Base-by-base conservation (phyloP, 1,140 invertebrate genomes). In the Zaprionus camerounensis region DNA sequence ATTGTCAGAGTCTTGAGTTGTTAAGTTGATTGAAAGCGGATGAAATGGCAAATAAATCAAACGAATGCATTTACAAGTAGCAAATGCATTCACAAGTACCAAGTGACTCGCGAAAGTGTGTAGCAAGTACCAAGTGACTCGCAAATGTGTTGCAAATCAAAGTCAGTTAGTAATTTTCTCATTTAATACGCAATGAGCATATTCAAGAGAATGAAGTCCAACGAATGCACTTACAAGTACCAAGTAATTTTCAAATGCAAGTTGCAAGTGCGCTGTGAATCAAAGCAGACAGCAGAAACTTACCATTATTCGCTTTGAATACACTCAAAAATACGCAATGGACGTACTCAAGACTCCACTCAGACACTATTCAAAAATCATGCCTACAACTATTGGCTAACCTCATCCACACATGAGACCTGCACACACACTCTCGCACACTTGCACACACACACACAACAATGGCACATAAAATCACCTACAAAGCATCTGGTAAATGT, bases 391-490 rank as follows among this genome's bases (percentile, higher is more conserved):
- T 20, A 22, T 51, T 51, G 46, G 46, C 20, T 24, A 51, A 51
- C 46, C 51, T 15, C 71, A 73, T 62, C 36, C 55, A 70, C 66
- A 68, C 57, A 72, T 65, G 62, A 55, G 31, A 44, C 53, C 61
- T 31, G 12, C 28, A 17, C 28, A 17, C 41, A 46, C 9, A 31
- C 9, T 67, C 65, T 34, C 59, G 2, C 53, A 22, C 22, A 15
- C 20, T 20, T 1, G 20, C 17, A n/a, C 38, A 41, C 55, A 26
- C 22, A 15, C 6, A 22, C 31, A 15, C 22, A 58, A 76, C 73
- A 76, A 71, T 76, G 73, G 68, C 59, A 44, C 58, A 71, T 64
- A 76, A 76, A 65, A 58, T 71, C 34, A 24, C 36, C 55, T 71
- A 36, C 44, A 53, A 41, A 61, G 58, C 71, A 61, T n/a, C 64